A percentile compares a stretch with the other conserved stretches of the same genome.
Evolutionary conservation across 37 sponge, comb jelly and placozoan genomes (phyloP).

Genomic region (Bolinopsis microptera): DNA sequence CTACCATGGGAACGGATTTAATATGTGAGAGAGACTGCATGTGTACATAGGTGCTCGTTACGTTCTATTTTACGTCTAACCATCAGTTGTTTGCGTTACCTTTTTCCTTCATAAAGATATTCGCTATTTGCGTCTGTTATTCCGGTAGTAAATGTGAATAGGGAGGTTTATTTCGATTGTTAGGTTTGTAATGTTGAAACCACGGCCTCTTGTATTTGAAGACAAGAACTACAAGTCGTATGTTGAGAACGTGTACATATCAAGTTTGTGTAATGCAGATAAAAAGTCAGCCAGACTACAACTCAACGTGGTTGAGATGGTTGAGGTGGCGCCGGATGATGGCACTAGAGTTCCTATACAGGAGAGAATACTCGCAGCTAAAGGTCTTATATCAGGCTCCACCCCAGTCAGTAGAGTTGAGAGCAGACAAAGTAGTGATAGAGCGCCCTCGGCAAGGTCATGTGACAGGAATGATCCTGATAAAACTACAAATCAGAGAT

Average conservation of each 20-base stretch:
- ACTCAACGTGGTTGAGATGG: neutral
- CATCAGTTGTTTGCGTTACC: neutral
- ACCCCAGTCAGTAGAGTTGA: neutral
- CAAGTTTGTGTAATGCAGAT: neutral
- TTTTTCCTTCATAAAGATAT: no score
- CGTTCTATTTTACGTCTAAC: neutral
- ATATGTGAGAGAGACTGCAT: neutral
- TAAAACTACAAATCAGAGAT: neutral
- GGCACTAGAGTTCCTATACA: neutral
- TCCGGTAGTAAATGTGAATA: no score
- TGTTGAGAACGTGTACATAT: neutral
- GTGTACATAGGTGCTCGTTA: neutral
- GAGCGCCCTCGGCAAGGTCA: neutral
- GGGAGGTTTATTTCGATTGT: no score
- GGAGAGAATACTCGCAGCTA: neutral
- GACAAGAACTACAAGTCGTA: neutral
- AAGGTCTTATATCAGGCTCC: neutral
- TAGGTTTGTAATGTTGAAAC: neutral
- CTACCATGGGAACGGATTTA: neutral
- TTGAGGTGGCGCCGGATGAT: neutral
- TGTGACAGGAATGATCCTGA: neutral
- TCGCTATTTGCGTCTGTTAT: no score
- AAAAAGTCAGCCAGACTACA: neutral
- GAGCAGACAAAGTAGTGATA: neutral
- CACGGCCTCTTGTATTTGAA: neutral